Evolutionary conservation across 2,113 vertebrate species (phyloP), one percentile per base, ranked within the genome.

Genomic region (Oncorhynchus masou): DNA sequence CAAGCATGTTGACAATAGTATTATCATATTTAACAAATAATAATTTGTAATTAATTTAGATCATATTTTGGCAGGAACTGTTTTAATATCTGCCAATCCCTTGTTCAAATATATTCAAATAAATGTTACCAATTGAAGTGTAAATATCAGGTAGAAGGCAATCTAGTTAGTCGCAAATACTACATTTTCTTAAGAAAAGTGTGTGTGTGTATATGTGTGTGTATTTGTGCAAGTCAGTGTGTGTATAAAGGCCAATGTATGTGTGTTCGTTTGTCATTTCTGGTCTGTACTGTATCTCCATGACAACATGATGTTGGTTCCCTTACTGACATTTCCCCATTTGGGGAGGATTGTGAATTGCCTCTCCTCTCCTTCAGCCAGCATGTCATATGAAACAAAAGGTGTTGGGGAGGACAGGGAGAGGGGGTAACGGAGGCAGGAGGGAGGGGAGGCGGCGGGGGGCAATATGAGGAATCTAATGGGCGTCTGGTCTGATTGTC

Each of bases 401-500:
- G 93, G 95, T 88, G 87, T 90, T 90, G 54, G 87, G 86, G 73
- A 71, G 71, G 24, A 11, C 2, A 51, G 27, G 25, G 51, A 51
- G n/a, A 9, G 19, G 64, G 9, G 45, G 25, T 20, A 20, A 31
- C 6, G 57, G 69, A 34, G 20, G 49, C 11, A 29, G 12, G 64
- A 20, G 71, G 67, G 72, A 24, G 70, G 22, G 12, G 74, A 51
- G n/a, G 19, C 66, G 5, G 31, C 1, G 74, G 75, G 87, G 88
- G 87, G 95, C 89, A 93, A 95, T 95, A 96, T 96, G 96, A 96
- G 92, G 95, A 96, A 97, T 97, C 96, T 98, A 99, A 99, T 99
- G 97, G 96, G 96, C 96, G 97, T 98, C 97, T 98, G 96, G 95
- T 97, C 96, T 97, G 97, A 98, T 97, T 97, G 96, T 97, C 97